These are phyloP conservation scores for Listronotus bonariensis DNA, from an alignment of 1,140 invertebrate genomes.

Conservation along the genomic window DNA sequence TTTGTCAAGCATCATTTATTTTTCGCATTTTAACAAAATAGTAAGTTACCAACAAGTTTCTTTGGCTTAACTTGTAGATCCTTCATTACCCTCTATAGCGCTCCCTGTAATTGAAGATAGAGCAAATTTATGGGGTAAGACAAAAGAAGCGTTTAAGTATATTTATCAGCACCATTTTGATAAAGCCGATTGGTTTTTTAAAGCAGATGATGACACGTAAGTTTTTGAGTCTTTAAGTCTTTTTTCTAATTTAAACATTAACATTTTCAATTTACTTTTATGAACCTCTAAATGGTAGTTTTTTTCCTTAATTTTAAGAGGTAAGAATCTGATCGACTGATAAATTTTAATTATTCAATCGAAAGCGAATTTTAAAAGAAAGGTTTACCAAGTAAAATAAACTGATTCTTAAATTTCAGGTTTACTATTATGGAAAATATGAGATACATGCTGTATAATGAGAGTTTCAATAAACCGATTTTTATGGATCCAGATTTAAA, in stretches of 20 bases:
- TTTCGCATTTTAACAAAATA: too few species aligned
- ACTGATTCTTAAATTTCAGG: slow-evolving; percentile 57
- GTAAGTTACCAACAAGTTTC: too few species aligned
- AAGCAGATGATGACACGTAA: slow-evolving; percentile 93
- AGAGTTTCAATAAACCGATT: slow-evolving; percentile 70
- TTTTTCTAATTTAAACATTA: too few species aligned
- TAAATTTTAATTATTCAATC: too few species aligned
- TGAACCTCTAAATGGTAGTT: too few species aligned
- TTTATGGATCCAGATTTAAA: slow-evolving; percentile 89
- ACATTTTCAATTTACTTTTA: too few species aligned
- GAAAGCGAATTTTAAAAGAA: too few species aligned
- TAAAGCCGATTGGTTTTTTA: slow-evolving; percentile 89
- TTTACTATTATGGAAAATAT: slow-evolving; percentile 91
- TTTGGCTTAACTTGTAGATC: slow-evolving; percentile 57
- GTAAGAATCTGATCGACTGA: too few species aligned
- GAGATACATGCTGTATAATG: slow-evolving; percentile 81
- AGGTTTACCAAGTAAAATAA: too few species aligned
- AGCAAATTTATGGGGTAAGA: slow-evolving; percentile 91
- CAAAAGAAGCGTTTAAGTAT: slow-evolving; percentile 89
- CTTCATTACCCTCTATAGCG: slow-evolving; percentile 67
- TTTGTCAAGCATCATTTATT: too few species aligned
- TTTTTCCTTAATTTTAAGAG: too few species aligned
- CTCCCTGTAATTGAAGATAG: slow-evolving; percentile 83
- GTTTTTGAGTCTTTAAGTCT: too few species aligned
- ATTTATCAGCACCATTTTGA: slow-evolving; percentile 79